Evolutionary conservation across 1,140 invertebrate species (phyloP).

Genomic region (Drosophila virilis): DNA sequence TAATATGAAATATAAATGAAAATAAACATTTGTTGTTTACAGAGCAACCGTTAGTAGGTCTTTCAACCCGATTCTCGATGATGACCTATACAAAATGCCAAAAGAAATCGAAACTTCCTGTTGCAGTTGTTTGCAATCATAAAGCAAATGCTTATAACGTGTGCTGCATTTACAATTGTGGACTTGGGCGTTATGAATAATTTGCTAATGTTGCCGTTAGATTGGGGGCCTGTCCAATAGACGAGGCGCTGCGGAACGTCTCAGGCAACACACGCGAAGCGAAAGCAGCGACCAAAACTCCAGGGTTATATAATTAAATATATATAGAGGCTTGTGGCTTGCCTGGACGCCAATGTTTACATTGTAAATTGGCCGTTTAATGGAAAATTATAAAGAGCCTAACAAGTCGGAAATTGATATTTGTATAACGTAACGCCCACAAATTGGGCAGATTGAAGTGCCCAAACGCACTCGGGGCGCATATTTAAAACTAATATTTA

Average conservation of each 20-base stretch:
- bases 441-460: conserved; percentile 3
- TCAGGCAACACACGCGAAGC: conserved; percentile 35
- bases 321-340: not conserved
- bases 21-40: not conserved
- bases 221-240: conserved; percentile 1
- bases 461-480: not conserved
- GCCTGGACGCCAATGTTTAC: conserved; percentile 21
- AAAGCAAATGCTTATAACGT: conserved; percentile 33
- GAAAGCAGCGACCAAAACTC: conserved; percentile 25
- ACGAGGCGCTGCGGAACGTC: not conserved
- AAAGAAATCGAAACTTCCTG: conserved; percentile 76
- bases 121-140: conserved; percentile 24
- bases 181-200: conserved; percentile 58
- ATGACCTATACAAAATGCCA: conserved; percentile 48
- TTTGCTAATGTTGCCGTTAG: conserved; percentile 59
- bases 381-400: conserved; percentile 13
- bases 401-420: conserved; percentile 25
- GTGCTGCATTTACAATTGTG: conserved; percentile 53
- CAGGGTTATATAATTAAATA: conserved; percentile 40
- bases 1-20: not conserved
- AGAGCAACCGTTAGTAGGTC: conserved; percentile 34
- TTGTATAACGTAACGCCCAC: conserved; percentile 4
- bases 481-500: not conserved
- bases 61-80: conserved; percentile 44
- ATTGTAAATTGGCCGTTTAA: conserved; percentile 36